Percentiles rank a stretch among this genome's conserved stretches.
Evolutionary conservation across 2,888 invertebrate species (phyloP).

Genomic region (Apodemia hepburni): DNA sequence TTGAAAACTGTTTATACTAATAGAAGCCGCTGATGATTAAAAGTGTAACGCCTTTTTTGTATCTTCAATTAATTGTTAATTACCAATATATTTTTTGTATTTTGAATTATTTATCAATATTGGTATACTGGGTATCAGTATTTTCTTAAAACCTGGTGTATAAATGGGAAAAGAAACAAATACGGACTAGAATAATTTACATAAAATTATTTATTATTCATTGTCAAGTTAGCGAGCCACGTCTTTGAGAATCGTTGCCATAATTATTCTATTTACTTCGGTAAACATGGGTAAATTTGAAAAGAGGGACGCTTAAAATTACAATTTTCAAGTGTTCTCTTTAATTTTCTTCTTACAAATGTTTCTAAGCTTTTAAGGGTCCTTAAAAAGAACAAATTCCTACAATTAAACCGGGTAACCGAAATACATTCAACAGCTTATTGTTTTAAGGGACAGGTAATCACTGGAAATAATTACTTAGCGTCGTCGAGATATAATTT

Average conservation of each 20-base stretch:
- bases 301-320: background rate
- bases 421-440: background rate
- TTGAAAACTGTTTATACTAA: no score
- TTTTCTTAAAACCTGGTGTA: background rate
- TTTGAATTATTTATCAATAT: no score
- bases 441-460: no score
- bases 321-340: background rate
- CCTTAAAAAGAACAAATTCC: background rate
- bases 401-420: background rate
- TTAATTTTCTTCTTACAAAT: background rate
- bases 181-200: slow-evolving; percentile 1
- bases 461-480: background rate
- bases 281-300: background rate
- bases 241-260: slow-evolving; percentile 8
- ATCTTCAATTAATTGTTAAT: no score
- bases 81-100: no score
- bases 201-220: slow-evolving; percentile 13
- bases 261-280: slow-evolving; percentile 19
- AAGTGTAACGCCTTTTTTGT: no score
- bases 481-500: background rate
- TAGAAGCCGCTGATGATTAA: no score
- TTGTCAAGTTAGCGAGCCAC: slow-evolving; percentile 7
- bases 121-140: background rate
- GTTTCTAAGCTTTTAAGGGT: background rate
- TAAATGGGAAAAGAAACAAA: background rate